Evolutionary conservation across 2,888 invertebrate species (phyloP).

Genomic region (Theretra japonica): DNA sequence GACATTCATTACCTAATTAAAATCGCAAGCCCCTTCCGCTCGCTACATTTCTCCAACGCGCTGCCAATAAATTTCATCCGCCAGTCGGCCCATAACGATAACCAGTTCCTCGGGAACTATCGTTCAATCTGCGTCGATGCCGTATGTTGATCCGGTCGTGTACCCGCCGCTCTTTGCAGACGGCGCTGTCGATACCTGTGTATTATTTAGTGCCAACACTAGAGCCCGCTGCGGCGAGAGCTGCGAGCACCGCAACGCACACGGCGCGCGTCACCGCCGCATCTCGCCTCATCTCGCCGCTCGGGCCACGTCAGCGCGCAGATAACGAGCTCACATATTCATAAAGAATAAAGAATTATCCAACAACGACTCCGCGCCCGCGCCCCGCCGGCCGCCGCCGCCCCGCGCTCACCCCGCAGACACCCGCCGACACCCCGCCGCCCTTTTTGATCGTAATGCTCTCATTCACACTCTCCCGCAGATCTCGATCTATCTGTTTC

Average conservation of each 20-base stretch:
- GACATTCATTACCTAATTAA: slow-evolving; percentile 85
- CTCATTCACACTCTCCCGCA: slow-evolving; percentile 81
- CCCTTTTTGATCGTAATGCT: slow-evolving; percentile 74
- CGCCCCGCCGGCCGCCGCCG: slow-evolving; percentile 62
- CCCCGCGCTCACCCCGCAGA: slow-evolving; percentile 60
- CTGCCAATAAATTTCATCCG: slow-evolving; percentile 85
- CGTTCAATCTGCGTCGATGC: slow-evolving; percentile 85
- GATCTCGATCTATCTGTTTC: slow-evolving; percentile 82
- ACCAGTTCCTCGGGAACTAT: slow-evolving; percentile 85
- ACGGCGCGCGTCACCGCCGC: slow-evolving; percentile 63
- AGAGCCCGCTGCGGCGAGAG: slow-evolving; percentile 56
- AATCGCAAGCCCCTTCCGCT: slow-evolving; percentile 84
- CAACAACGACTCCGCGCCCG: slow-evolving; percentile 70
- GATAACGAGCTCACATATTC: slow-evolving; percentile 85
- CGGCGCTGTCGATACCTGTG: slow-evolving; percentile 81
- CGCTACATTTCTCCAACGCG: slow-evolving; percentile 84
- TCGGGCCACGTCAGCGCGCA: slow-evolving; percentile 69
- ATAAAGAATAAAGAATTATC: slow-evolving; percentile 85
- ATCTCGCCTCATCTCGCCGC: slow-evolving; percentile 45
- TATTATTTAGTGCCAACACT: slow-evolving; percentile 81
- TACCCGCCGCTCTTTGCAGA: slow-evolving; percentile 82
- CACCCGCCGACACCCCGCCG: slow-evolving; percentile 58
- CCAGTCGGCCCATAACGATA: slow-evolving; percentile 85
- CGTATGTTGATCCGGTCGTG: slow-evolving; percentile 84
- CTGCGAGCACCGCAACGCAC: slow-evolving; percentile 44